phyloP scores from a whole-genome alignment of 2,113 vertebrate species.

The Pomatorhinus ruficollis region DNA sequence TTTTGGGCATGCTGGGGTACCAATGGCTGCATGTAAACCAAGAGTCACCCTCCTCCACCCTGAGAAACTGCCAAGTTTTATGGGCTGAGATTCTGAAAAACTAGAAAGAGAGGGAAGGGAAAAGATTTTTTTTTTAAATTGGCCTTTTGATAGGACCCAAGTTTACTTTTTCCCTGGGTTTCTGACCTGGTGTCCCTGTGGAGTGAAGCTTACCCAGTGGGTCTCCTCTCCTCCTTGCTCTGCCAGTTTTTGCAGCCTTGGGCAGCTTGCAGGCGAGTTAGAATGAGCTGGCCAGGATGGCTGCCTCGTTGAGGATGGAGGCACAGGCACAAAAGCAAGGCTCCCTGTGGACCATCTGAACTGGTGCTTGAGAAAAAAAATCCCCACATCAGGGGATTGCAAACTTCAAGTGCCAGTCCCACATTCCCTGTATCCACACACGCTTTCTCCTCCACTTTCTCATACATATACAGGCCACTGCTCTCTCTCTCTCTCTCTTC shows the following conservation, averaged over 20 bases:
- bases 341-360: background rate
- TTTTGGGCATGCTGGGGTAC: constrained; percentile 14
- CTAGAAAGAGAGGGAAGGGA: background rate
- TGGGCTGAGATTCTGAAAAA: background rate
- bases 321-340: background rate
- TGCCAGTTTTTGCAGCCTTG: background rate
- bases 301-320: background rate
- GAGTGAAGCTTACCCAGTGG: background rate
- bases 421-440: background rate
- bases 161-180: background rate
- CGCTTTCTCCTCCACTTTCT: background rate
- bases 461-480: background rate
- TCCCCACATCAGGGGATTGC: background rate
- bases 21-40: background rate
- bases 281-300: background rate
- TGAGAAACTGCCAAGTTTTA: background rate
- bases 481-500: background rate
- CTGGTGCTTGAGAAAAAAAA: background rate
- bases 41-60: background rate
- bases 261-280: constrained; percentile 1
- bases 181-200: background rate
- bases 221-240: background rate
- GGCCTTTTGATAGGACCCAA: background rate
- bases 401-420: background rate
- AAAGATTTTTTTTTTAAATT: background rate